phyloP scores from a whole-genome alignment of 2,113 vertebrate species.

The Oxyruncus cristatus region DNA sequence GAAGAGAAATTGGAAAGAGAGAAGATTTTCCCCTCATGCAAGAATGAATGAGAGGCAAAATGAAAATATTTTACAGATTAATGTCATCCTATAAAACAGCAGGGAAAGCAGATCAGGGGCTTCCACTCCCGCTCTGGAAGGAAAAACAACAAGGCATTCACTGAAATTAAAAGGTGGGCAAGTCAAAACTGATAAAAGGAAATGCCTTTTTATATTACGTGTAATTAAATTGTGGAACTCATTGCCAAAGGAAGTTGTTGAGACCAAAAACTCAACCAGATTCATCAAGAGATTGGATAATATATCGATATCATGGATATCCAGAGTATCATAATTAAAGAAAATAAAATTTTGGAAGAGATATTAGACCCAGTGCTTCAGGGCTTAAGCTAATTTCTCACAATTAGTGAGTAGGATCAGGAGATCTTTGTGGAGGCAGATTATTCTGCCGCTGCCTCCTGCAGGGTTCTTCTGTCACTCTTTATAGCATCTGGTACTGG shows the following conservation, averaged over 20 bases:
- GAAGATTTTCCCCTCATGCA: background rate
- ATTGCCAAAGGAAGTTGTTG: slow-evolving; percentile 60
- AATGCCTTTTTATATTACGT: slow-evolving; percentile 60
- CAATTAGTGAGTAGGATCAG: slow-evolving; percentile 43
- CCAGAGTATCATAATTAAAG: slow-evolving; percentile 60
- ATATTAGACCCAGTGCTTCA: slow-evolving; percentile 23
- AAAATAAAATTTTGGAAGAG: slow-evolving; percentile 50
- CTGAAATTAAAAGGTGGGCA: slow-evolving; percentile 44
- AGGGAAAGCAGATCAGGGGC: background rate
- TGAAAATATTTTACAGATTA: slow-evolving; percentile 2
- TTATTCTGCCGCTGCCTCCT: slow-evolving; percentile 7
- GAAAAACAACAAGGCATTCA: slow-evolving; percentile 31
- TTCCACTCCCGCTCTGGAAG: slow-evolving; percentile 6
- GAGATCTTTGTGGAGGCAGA: slow-evolving; percentile 10
- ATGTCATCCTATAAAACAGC: background rate
- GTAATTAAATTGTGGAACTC: slow-evolving; percentile 44
- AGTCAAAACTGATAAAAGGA: slow-evolving; percentile 64
- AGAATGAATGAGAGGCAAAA: background rate
- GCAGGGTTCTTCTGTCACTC: background rate
- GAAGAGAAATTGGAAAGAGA: background rate
- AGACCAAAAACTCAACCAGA: slow-evolving; percentile 43
- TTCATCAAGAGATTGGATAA: slow-evolving; percentile 47
- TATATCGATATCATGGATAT: slow-evolving; percentile 57
- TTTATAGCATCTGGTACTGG: background rate
- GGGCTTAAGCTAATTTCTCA: slow-evolving; percentile 35